phyloP scores from a whole-genome alignment of 2,113 vertebrate genomes.

The Cavia aperea region DNA sequence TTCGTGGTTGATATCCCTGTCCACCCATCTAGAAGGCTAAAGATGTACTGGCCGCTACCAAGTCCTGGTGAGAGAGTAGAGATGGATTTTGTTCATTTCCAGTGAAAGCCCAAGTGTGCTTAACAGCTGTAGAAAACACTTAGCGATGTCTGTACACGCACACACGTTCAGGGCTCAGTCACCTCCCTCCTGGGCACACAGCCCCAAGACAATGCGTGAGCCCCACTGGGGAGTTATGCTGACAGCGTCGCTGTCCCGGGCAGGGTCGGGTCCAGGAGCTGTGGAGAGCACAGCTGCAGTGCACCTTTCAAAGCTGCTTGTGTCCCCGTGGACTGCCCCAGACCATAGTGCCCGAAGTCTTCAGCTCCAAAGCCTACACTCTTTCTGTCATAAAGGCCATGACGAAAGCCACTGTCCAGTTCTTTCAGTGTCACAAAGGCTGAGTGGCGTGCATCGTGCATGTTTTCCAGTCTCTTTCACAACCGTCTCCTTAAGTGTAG shows the following conservation, averaged over 20 bases:
- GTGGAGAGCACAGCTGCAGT: too few species aligned
- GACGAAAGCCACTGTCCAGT: background rate
- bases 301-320: too few species aligned
- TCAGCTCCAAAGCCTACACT: too few species aligned
- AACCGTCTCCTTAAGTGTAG: background rate
- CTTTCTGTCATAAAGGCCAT: too few species aligned
- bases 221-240: background rate
- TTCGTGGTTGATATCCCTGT: background rate
- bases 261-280: too few species aligned
- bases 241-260: too few species aligned
- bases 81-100: background rate
- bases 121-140: background rate
- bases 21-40: background rate
- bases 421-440: background rate
- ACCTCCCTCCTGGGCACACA: too few species aligned
- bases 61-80: background rate
- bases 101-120: background rate
- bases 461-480: background rate
- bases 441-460: background rate
- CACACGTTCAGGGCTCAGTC: too few species aligned
- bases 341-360: too few species aligned
- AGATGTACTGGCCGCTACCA: accelerated
- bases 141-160: too few species aligned
- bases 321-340: too few species aligned
- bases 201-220: accelerated